Conservation (phyloP, 1,140 invertebrate genomes). For the Polypedilum vanderplanki region DNA sequence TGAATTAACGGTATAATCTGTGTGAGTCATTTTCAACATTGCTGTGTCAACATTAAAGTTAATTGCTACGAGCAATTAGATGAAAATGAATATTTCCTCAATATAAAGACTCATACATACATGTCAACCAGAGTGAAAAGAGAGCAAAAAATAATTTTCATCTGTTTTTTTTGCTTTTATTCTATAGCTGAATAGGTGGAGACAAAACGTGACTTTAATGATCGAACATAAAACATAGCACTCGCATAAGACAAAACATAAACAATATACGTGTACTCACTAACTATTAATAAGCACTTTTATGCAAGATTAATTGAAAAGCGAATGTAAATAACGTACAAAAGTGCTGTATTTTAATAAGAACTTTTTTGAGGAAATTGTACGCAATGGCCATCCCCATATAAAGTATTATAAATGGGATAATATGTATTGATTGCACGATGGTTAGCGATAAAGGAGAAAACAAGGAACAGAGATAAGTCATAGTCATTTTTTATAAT, state of each 20-base stretch:
- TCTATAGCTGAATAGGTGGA: background rate
- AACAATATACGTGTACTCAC: no score
- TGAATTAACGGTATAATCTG: conserved; percentile 19
- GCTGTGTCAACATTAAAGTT: background rate
- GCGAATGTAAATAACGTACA: background rate
- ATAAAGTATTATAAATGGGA: no score
- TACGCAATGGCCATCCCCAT: no score
- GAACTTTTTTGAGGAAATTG: no score
- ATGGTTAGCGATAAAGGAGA: no score
- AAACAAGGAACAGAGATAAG: no score
- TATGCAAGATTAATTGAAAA: background rate
- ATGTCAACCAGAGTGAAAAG: background rate
- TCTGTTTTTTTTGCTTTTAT: background rate
- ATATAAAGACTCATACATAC: background rate
- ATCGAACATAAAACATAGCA: background rate
- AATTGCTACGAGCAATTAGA: conserved; percentile 18
- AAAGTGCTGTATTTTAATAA: no score
- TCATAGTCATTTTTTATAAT: no score
- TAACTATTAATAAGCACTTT: background rate
- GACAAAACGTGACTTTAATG: background rate
- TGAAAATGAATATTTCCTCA: background rate
- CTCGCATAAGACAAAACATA: background rate
- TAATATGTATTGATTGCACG: no score
- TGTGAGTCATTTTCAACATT: background rate
- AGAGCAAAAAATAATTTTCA: background rate